Conservation (phyloP, 2,113 vertebrate genomes). For the Dipodomys spectabilis region DNA sequence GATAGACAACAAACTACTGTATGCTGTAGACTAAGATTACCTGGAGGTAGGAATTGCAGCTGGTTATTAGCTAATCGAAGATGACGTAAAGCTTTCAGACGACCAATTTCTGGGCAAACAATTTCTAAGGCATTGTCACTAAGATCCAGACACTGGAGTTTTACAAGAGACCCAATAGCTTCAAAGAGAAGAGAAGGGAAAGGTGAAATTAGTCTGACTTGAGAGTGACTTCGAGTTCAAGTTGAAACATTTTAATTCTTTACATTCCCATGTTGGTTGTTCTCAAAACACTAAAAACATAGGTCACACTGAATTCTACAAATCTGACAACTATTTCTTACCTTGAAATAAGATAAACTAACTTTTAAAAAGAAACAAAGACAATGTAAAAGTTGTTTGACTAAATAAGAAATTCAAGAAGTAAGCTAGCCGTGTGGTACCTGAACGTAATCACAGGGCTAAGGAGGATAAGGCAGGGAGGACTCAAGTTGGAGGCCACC, state of each 20-base stretch:
- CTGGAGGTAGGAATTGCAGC: constrained; percentile 93
- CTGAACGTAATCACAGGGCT: no score
- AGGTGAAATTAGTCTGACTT: constrained; percentile 67
- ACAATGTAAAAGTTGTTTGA: background rate
- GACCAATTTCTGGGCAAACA: constrained; percentile 96
- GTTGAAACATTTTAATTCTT: constrained; percentile 43
- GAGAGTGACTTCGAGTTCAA: background rate
- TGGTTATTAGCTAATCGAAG: constrained; percentile 96
- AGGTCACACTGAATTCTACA: background rate
- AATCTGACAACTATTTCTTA: background rate
- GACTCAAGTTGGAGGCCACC: background rate
- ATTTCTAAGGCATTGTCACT: constrained; percentile 96
- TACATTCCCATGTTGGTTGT: constrained; percentile 27
- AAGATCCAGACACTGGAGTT: constrained; percentile 96
- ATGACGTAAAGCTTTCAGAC: constrained; percentile 94
- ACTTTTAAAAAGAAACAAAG: constrained; percentile 21
- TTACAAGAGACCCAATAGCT: constrained; percentile 95
- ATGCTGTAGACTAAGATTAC: constrained; percentile 76
- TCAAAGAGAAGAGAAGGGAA: constrained; percentile 77
- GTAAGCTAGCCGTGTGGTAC: background rate
- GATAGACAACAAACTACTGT: background rate
- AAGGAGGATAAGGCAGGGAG: background rate
- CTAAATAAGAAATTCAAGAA: constrained; percentile 43
- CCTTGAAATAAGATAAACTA: background rate
- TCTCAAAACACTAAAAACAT: constrained; percentile 54